phyloP scores from a whole-genome alignment of 2,888 invertebrate genomes.

The Sphaerophoria rueppellii region DNA sequence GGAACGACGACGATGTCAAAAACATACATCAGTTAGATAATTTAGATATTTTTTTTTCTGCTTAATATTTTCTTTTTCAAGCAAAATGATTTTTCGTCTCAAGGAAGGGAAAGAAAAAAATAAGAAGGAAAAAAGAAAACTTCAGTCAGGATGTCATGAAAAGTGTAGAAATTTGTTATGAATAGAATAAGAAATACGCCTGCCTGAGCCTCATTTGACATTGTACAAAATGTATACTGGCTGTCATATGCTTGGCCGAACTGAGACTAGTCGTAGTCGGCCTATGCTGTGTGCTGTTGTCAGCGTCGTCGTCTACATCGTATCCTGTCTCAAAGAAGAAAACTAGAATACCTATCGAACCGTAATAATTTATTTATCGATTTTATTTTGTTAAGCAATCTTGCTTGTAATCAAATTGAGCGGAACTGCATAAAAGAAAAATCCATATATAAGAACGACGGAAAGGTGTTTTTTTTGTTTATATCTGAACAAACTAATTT shows the following conservation, averaged over 20 bases:
- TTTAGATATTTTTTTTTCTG: slow-evolving; percentile 29
- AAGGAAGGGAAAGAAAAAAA: slow-evolving; percentile 5
- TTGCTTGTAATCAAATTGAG: slow-evolving; percentile 47
- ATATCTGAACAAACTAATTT: slow-evolving; percentile 10
- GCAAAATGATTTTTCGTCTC: slow-evolving; percentile 22
- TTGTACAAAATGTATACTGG: slow-evolving; percentile 15
- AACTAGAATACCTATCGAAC: slow-evolving; percentile 53
- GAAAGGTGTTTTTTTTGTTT: too few species aligned
- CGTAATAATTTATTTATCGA: slow-evolving; percentile 68
- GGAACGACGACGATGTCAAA: slow-evolving; percentile 33
- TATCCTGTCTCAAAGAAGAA: slow-evolving; percentile 17
- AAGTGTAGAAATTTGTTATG: slow-evolving; percentile 57
- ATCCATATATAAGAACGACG: not conserved
- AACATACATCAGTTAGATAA: slow-evolving; percentile 37
- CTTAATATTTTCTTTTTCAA: not conserved
- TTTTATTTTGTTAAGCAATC: slow-evolving; percentile 61
- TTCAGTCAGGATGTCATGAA: slow-evolving; percentile 33
- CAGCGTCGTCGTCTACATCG: not conserved
- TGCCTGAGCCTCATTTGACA: slow-evolving; percentile 38
- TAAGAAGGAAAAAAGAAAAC: slow-evolving; percentile 1
- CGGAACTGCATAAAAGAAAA: slow-evolving; percentile 25
- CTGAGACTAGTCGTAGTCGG: not conserved
- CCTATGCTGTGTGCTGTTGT: too few species aligned
- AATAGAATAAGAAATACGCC: slow-evolving; percentile 54
- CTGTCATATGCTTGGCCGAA: not conserved